Evolutionary conservation across 2,888 invertebrate species (phyloP).

Genomic region (Scaptomyza flava): DNA sequence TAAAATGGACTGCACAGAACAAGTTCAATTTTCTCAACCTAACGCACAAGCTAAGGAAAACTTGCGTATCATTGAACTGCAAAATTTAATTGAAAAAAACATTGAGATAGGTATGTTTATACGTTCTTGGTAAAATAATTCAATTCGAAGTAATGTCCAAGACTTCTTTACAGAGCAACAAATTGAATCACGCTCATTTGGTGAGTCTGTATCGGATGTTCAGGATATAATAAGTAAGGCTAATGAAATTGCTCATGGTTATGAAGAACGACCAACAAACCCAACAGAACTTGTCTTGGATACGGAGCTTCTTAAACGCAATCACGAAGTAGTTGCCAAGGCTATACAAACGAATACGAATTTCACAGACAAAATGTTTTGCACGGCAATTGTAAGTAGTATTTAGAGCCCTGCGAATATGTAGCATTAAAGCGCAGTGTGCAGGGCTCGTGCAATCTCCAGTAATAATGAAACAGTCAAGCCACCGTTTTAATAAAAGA

Average conservation of each 20-base stretch:
- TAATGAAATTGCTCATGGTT: constrained; percentile 69
- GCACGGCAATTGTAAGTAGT: constrained; percentile 76
- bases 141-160: background rate
- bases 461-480: background rate
- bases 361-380: constrained; percentile 79
- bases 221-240: constrained; percentile 71
- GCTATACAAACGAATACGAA: constrained; percentile 76
- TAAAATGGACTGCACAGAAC: constrained; percentile 7
- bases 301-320: constrained; percentile 82
- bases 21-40: constrained; percentile 19
- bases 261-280: constrained; percentile 79
- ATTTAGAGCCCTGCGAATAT: constrained; percentile 7
- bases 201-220: constrained; percentile 62
- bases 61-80: constrained; percentile 34
- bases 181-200: constrained; percentile 45
- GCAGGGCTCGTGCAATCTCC: constrained; percentile 8
- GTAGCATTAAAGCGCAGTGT: background rate
- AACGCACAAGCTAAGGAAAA: constrained; percentile 10
- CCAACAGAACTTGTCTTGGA: constrained; percentile 83
- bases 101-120: constrained; percentile 32
- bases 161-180: constrained; percentile 45
- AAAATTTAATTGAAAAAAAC: constrained; percentile 48
- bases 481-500: constrained; percentile 19
- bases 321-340: constrained; percentile 80
- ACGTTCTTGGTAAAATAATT: background rate